Evolutionary conservation across 2,113 vertebrate genomes (phyloP).

Genomic region (Lophura nycthemera): DNA sequence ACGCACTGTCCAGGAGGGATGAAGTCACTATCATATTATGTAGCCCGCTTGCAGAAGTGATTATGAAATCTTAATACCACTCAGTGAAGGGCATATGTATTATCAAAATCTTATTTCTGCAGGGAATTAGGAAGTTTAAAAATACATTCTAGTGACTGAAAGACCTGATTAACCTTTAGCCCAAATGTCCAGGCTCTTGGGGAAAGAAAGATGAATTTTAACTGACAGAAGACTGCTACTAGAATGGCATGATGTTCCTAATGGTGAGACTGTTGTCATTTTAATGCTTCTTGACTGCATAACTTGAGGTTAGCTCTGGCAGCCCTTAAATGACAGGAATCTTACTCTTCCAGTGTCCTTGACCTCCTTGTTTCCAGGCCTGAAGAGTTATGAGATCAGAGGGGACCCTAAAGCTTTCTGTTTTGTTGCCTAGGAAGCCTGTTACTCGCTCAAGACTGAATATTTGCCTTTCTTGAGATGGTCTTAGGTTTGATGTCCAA

Average conservation of each 20-base stretch:
- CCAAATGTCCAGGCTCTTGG: neutral
- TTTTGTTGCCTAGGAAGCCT: neutral
- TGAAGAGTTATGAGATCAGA: neutral
- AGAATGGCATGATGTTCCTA: constrained; percentile 6
- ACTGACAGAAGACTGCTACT: constrained; percentile 27
- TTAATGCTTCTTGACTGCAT: neutral
- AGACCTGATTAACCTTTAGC: constrained; percentile 38
- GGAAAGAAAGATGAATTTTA: constrained; percentile 31
- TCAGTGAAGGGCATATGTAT: neutral
- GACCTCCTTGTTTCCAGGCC: neutral
- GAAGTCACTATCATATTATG: constrained; percentile 16
- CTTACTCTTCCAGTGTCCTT: neutral
- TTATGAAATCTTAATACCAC: constrained; percentile 34
- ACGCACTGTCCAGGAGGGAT: neutral
- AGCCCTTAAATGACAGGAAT: neutral
- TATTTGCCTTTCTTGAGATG: neutral
- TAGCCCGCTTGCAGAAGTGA: neutral
- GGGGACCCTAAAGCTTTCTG: neutral
- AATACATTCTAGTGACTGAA: constrained; percentile 29
- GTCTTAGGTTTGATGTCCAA: neutral
- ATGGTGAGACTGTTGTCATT: neutral
- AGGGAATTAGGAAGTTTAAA: constrained; percentile 28
- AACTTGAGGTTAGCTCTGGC: neutral
- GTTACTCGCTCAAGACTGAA: neutral
- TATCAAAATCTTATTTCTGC: constrained; percentile 51